Evolutionary conservation across 2,797 vertebrate species (phyloP).

Genomic region (Rhincodon typus): DNA sequence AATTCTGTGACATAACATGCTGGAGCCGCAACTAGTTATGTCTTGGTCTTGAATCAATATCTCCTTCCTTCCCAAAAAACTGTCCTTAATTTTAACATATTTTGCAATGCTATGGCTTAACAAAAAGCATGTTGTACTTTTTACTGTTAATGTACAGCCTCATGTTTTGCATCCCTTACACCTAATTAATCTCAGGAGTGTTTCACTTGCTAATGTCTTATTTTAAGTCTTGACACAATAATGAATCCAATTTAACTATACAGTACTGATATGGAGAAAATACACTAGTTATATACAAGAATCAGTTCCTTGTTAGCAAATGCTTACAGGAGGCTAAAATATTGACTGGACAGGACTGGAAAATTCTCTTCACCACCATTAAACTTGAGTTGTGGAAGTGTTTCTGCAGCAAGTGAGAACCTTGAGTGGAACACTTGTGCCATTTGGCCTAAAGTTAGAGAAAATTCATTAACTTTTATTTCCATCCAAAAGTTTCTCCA

Average conservation of each 20-base stretch:
- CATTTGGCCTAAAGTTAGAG: not conserved
- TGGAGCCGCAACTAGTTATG: not conserved
- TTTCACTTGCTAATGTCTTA: not conserved
- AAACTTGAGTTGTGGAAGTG: not conserved
- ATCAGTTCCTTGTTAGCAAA: constrained; percentile 2
- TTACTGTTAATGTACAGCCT: not conserved
- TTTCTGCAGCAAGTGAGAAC: not conserved
- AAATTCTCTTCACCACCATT: not conserved
- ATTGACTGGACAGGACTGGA: not conserved
- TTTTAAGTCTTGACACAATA: not conserved
- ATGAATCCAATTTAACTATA: not conserved
- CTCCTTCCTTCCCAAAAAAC: not conserved
- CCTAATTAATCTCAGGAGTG: not conserved
- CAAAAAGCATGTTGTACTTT: not conserved
- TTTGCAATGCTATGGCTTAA: not conserved
- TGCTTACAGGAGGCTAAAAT: not conserved
- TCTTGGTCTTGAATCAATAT: not conserved
- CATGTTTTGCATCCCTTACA: not conserved
- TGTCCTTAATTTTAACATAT: not conserved
- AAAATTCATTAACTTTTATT: constrained; percentile 2
- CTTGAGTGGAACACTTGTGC: not conserved
- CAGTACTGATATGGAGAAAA: not conserved
- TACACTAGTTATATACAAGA: too few species aligned
- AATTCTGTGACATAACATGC: not conserved
- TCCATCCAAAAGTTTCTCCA: not conserved